Evolutionary conservation across 2,888 invertebrate species (phyloP).

Genomic region (Leuctra nigra): DNA sequence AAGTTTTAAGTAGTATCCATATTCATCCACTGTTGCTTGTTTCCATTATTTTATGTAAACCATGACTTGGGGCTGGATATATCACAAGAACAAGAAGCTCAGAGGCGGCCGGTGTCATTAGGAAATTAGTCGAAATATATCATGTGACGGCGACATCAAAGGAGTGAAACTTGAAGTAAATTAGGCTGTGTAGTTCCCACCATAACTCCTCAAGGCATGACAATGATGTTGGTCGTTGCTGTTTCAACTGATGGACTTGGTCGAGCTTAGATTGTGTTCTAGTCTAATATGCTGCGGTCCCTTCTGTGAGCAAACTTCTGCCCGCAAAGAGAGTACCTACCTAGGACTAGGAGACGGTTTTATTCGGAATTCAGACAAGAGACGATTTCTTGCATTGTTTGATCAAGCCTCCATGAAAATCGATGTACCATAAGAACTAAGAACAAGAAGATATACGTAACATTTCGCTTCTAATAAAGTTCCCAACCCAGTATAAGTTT

Average conservation of each 20-base stretch:
- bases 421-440: too few relatives aligned
- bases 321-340: too few relatives aligned
- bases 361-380: too few relatives aligned
- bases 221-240: too few relatives aligned
- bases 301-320: not conserved
- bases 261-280: constrained; percentile 15
- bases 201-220: too few relatives aligned
- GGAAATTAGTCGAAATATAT: constrained; percentile 5
- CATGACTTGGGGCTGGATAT: not conserved
- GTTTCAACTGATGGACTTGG: not conserved
- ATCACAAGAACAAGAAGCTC: not conserved
- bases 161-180: constrained; percentile 9
- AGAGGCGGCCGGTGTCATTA: not conserved
- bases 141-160: constrained; percentile 6
- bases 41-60: not conserved
- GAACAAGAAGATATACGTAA: too few relatives aligned
- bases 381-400: too few relatives aligned
- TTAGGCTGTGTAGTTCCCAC: not conserved
- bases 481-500: too few relatives aligned
- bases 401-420: too few relatives aligned
- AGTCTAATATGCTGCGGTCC: not conserved
- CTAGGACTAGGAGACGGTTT: too few relatives aligned
- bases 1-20: not conserved
- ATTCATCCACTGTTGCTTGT: not conserved
- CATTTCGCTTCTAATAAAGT: too few relatives aligned